A percentile compares a stretch with the other conserved stretches of the same genome.
Conservation (phyloP, 2,797 vertebrate genomes). For the Gymnothorax javanicus region DNA sequence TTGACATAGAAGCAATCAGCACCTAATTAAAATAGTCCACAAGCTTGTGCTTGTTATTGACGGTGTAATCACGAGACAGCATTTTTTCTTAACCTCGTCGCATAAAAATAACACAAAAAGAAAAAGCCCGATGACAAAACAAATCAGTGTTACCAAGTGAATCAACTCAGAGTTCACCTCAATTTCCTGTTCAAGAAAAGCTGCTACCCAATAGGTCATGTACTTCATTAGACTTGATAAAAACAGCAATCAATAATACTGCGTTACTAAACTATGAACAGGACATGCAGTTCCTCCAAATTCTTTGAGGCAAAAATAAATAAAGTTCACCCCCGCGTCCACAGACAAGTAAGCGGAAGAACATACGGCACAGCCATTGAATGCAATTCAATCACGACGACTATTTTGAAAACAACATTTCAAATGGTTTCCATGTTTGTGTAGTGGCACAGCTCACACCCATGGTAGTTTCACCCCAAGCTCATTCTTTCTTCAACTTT, state of each 20-base stretch:
- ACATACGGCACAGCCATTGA: neutral
- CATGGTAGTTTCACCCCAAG: neutral
- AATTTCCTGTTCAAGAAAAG: neutral
- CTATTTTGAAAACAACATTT: neutral
- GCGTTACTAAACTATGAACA: neutral
- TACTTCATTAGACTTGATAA: neutral
- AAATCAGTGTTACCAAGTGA: neutral
- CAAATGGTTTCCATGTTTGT: neutral
- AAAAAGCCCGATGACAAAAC: neutral
- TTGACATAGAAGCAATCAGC: neutral
- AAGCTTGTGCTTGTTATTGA: neutral
- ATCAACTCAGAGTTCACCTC: neutral
- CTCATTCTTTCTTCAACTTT: neutral
- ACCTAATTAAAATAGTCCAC: conserved; percentile 6
- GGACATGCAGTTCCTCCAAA: neutral
- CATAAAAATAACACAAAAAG: neutral
- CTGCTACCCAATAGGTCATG: neutral
- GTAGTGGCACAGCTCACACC: neutral
- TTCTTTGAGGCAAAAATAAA: neutral
- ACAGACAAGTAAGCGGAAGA: neutral
- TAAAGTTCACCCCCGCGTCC: neutral
- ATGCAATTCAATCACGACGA: neutral
- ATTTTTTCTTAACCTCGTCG: neutral
- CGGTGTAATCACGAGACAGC: neutral
- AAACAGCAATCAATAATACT: conserved; percentile 11